These are phyloP conservation scores for Potamilus streckersoni DNA, from an alignment of 1,140 invertebrate species.

Conservation along the genomic window DNA sequence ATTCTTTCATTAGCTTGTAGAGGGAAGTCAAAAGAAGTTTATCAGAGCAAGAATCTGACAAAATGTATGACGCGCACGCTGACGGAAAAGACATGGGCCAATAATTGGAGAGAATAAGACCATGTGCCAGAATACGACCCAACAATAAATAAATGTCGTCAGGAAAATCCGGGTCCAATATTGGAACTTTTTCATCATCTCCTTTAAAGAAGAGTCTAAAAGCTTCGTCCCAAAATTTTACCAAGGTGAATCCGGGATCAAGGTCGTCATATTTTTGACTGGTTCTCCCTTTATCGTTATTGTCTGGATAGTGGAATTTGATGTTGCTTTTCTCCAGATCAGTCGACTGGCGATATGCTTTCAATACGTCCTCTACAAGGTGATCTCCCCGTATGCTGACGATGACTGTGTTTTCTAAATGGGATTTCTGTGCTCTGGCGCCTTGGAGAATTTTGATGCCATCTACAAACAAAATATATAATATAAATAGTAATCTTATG, in stretches of 20 bases:
- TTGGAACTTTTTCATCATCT: constrained; percentile 23
- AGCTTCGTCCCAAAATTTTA: constrained; percentile 32
- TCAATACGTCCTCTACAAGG: constrained; percentile 8
- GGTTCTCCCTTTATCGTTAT: background rate
- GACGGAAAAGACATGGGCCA: constrained; percentile 23
- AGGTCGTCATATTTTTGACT: background rate
- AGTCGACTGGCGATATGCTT: constrained; percentile 13
- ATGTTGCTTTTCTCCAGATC: constrained; percentile 8
- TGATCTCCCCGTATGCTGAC: constrained; percentile 8
- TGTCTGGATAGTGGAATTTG: constrained; percentile 6
- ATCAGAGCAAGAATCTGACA: constrained; percentile 17
- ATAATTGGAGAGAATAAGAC: constrained; percentile 26
- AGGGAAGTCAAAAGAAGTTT: constrained; percentile 23
- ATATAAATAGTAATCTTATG: too few species aligned
- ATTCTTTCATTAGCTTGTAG: constrained; percentile 23
- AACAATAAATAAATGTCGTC: constrained; percentile 29
- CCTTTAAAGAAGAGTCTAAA: constrained; percentile 28
- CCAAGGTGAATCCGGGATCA: constrained; percentile 6
- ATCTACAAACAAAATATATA: background rate
- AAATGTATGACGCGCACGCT: constrained; percentile 11
- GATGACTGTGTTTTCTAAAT: constrained; percentile 3
- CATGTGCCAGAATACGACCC: constrained; percentile 28
- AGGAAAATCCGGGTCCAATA: constrained; percentile 15
- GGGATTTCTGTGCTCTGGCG: background rate
- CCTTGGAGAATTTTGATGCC: constrained; percentile 5